phyloP scores from a whole-genome alignment of 2,888 invertebrate genomes.

The Saturnia pavonia region DNA sequence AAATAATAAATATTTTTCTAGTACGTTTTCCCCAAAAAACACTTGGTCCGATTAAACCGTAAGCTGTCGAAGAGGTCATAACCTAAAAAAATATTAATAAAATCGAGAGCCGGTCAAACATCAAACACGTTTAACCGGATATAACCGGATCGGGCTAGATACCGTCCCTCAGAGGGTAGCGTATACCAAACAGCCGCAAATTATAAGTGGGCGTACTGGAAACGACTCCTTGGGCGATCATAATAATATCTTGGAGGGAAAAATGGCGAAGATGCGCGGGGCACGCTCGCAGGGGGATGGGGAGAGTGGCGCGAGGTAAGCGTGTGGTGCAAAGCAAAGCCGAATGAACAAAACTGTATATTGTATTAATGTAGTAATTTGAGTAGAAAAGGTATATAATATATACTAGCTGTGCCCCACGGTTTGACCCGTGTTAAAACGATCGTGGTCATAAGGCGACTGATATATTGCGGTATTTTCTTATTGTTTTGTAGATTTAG shows the following conservation, averaged over 20 bases:
- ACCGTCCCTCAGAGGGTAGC: slow-evolving; percentile 54
- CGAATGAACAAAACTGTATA: too few relatives aligned
- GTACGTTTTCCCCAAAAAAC: slow-evolving; percentile 4
- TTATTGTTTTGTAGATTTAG: too few relatives aligned
- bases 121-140: slow-evolving; percentile 50
- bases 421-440: too few relatives aligned
- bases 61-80: slow-evolving; percentile 19
- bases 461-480: too few relatives aligned
- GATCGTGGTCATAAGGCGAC: too few relatives aligned
- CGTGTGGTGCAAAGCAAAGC: not conserved
- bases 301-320: not conserved
- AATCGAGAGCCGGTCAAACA: slow-evolving; percentile 43
- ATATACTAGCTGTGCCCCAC: too few relatives aligned
- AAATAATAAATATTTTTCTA: not conserved
- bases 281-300: slow-evolving; percentile 24
- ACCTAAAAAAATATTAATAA: slow-evolving; percentile 54
- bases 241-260: slow-evolving; percentile 72
- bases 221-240: slow-evolving; percentile 73
- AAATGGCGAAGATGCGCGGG: slow-evolving; percentile 59
- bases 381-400: too few relatives aligned
- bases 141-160: slow-evolving; percentile 46
- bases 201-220: slow-evolving; percentile 66
- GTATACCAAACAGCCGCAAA: slow-evolving; percentile 63
- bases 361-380: too few relatives aligned
- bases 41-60: slow-evolving; percentile 6